These are phyloP conservation scores for Sitobion miscanthi DNA, from an alignment of 1,140 invertebrate species.

Conservation along the genomic window DNA sequence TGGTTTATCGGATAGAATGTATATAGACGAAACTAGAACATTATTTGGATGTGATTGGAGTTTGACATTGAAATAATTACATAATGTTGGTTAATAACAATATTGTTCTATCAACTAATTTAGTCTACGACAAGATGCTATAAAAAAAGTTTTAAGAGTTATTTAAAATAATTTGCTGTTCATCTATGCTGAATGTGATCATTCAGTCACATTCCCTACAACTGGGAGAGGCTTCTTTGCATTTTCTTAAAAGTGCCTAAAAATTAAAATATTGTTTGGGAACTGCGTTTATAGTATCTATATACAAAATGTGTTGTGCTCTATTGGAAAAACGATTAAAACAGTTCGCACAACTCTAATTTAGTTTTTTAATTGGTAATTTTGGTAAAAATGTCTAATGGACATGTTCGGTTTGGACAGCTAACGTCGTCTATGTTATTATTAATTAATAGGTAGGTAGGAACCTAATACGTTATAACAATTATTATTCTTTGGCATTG, in stretches of 20 bases:
- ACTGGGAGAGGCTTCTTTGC: background rate
- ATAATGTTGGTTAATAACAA: background rate
- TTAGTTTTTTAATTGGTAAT: background rate
- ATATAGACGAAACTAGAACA: background rate
- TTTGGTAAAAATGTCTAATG: background rate
- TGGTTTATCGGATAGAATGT: background rate
- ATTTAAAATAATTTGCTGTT: background rate
- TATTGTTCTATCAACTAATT: background rate
- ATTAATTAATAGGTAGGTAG: background rate
- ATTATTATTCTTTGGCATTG: background rate
- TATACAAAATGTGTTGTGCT: background rate
- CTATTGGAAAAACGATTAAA: background rate
- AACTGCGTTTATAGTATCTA: background rate
- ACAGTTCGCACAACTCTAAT: background rate
- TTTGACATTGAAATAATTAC: background rate
- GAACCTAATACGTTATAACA: background rate
- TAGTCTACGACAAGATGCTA: background rate
- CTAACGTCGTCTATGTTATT: background rate
- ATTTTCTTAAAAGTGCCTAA: background rate
- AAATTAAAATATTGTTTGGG: background rate
- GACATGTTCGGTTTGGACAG: background rate
- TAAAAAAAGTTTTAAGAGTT: background rate
- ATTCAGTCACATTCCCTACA: background rate
- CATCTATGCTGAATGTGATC: background rate
- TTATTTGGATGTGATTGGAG: background rate